Base-by-base conservation (phyloP, 23 tunicate species). In the Phallusia fumigata region DNA sequence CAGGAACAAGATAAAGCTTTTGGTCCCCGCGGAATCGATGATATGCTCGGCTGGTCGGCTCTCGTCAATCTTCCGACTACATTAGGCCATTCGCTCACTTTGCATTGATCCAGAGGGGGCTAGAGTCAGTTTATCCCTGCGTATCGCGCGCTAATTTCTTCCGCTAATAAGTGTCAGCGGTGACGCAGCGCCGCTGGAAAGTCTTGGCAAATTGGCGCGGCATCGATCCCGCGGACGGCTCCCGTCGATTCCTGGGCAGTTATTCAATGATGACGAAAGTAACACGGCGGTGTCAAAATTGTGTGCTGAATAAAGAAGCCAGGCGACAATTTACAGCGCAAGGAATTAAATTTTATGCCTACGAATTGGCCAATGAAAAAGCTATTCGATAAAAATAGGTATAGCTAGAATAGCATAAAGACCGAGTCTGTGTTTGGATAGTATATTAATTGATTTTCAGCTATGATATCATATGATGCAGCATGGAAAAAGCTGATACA, bases 11-110 rank as follows among this genome's bases (percentile, higher is more conserved):
- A 58, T 22, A 58, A 58, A 21, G 69, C 69, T 22, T 24, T 24
- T 13, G 28, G 69, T 58, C 69, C 69, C 69, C 69, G 16, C 69
- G 69, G 69, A 24, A 58, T 58, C 69, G 69, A 58, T 58, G 28
- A 58, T 58, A 22, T 22, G 69, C 69, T 24, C 69, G 26, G 69
- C 69, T 58, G 69, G 69, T 58, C 69, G 69, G 69, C 69, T 58
- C 69, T 22, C 26, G 69, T 58, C 69, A 58, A 58, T 58, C 26
- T 58, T 16, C 69, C 28, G 16, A 58, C 69, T 58, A 16, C 69
- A 58, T 58, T 58, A 58, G 69, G 69, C 69, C 15, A 58, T 58
- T 58, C 69, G 69, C 69, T 58, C 13, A 58, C 69, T 58, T 58
- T 58, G 28, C 69, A 58, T 58, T 58, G 69, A 58, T 58, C 69